Evolutionary conservation across 2,113 vertebrate genomes (phyloP).

Genomic region (Amia ocellicauda): DNA sequence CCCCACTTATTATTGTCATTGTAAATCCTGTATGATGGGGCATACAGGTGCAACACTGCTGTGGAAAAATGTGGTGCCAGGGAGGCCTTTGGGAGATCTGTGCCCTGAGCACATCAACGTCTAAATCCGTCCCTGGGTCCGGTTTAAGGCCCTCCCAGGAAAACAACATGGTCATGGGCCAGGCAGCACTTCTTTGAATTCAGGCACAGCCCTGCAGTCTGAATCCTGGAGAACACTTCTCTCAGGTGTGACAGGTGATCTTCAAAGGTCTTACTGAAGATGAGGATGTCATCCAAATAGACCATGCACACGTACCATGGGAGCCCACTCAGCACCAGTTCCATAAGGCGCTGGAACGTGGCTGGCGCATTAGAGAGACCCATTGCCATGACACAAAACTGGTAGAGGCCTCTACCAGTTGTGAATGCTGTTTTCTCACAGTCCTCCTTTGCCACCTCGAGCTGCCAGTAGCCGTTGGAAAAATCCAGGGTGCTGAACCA

Average conservation of each 20-base stretch:
- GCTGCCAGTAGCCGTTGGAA: conserved; percentile 30
- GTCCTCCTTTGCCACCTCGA: conserved; percentile 25
- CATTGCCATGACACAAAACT: conserved; percentile 24
- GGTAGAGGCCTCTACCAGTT: too few relatives aligned
- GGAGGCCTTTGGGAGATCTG: too few relatives aligned
- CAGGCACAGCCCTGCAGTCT: conserved; percentile 18
- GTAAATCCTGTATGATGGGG: too few relatives aligned
- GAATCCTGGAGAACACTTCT: conserved; percentile 17
- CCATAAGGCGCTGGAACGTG: conserved; percentile 22
- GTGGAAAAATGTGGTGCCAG: too few relatives aligned
- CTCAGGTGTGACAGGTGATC: conserved; percentile 11
- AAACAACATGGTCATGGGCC: conserved; percentile 11
- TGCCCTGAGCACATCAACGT: too few relatives aligned
- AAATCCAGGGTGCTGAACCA: conserved; percentile 29
- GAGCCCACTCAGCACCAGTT: conserved; percentile 15
- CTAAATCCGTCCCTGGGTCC: too few relatives aligned
- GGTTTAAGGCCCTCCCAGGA: too few relatives aligned
- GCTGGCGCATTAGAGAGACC: conserved; percentile 19
- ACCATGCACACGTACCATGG: conserved; percentile 23
- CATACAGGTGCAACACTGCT: too few relatives aligned
- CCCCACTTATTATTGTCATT: too few relatives aligned
- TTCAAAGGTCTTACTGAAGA: conserved; percentile 18
- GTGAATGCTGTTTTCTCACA: conserved; percentile 25
- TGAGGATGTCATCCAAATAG: too few relatives aligned
- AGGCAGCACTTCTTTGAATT: conserved; percentile 30